Percentiles rank a stretch among this genome's conserved stretches.
These are phyloP conservation scores for Drosophila grimshawi DNA, from an alignment of 1,140 invertebrate genomes.

Conservation along the genomic window DNA sequence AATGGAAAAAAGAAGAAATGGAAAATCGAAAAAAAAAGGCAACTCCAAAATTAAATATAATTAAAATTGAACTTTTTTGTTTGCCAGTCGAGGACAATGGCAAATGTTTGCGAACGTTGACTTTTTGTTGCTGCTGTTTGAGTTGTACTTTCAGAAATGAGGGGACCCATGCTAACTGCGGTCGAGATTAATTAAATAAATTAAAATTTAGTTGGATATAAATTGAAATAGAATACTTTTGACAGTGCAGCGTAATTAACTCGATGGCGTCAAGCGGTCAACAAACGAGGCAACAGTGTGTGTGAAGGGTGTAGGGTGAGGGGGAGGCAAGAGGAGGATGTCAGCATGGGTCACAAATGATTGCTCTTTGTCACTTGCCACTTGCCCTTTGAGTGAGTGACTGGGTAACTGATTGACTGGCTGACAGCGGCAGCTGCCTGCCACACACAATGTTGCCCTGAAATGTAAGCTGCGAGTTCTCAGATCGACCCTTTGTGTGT, in stretches of 20 bases:
- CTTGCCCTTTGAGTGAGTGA: constrained; percentile 25
- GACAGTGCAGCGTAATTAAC: constrained; percentile 64
- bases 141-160: constrained; percentile 27
- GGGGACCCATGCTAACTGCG: constrained; percentile 34
- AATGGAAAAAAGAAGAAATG: not conserved
- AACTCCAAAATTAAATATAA: constrained; percentile 46
- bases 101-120: constrained; percentile 40
- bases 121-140: constrained; percentile 38
- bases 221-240: constrained; percentile 68
- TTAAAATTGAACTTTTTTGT: constrained; percentile 46
- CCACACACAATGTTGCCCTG: constrained; percentile 11
- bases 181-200: constrained; percentile 73
- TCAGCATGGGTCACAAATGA: constrained; percentile 62
- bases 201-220: constrained; percentile 65
- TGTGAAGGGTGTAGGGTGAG: too few species aligned
- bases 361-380: constrained; percentile 74
- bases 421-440: constrained; percentile 34
- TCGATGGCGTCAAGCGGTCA: constrained; percentile 23
- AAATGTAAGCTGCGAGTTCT: constrained; percentile 3
- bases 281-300: not conserved
- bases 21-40: not conserved
- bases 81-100: constrained; percentile 30
- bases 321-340: constrained; percentile 26
- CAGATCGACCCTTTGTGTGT: constrained; percentile 5
- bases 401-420: constrained; percentile 34